Evolutionary conservation across 2,113 vertebrate species (phyloP), one percentile per base, ranked within the genome.

Genomic region (Nettapus auritus): DNA sequence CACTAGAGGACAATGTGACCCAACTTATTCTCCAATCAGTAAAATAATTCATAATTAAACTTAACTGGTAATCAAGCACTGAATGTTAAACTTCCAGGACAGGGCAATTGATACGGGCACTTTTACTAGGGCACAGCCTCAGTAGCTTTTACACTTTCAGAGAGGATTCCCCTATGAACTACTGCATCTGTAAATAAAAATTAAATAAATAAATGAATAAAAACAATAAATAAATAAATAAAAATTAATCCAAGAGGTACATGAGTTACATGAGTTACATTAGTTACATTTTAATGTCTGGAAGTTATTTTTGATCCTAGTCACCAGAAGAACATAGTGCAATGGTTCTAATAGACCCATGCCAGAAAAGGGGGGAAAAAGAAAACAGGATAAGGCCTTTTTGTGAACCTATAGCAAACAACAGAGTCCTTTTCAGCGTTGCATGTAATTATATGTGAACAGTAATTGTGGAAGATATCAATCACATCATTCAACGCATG

Each of bases 1-100:
- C 94, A 82, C 93, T 91, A 96, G 93, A 86, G 95, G 91, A 71
- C 96, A 90, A 90, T 13, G 13, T 75, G 90, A 95, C 53, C 48
- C 83, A 84, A 88, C 86, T 52, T 70, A 90, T 59, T 44, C 50
- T 44, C 17, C 62, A 26, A 23, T 80, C 36, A 68, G 46, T 20
- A 46, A 86, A 88, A 78, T 53, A 77, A 78, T 52, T 60, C 0
- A 2, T 83, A 88, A 93, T 93, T 88, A 94, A 91, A 59, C 42
- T 66, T 82, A 20, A 63, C 29, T 55, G 28, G 34, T 78, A 76
- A 60, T 50, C 38, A 74, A 84, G 69, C 66, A 66, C 25, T 60
- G 66, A 90, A 59, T 31, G 67, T 48, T 75, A 86, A 79, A 62
- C 48, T 71, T 62, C 57, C 56, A 91, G 68, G 46, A 55, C 4